Conservation (phyloP, 2,888 invertebrate species). For the Sphaerophoria taeniata region DNA sequence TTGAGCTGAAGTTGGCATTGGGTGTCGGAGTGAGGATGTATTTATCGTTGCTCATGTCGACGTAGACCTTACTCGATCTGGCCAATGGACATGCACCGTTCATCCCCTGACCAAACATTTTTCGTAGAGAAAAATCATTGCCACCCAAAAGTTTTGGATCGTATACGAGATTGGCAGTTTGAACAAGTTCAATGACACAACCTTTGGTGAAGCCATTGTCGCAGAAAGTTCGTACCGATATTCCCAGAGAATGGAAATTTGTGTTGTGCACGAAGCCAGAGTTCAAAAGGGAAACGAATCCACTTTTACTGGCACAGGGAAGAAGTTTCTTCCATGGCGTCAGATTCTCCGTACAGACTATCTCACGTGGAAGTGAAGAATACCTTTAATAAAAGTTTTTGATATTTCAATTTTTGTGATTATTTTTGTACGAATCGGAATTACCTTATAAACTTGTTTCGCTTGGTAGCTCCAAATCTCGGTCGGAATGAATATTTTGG, state of each 20-base stretch:
- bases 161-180: constrained; percentile 94
- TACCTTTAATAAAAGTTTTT: no score
- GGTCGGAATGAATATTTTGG: constrained; percentile 94
- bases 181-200: constrained; percentile 90
- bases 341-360: constrained; percentile 99
- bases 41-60: constrained; percentile 88
- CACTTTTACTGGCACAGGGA: constrained; percentile 96
- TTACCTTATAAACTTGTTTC: constrained; percentile 59
- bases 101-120: constrained; percentile 93
- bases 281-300: constrained; percentile 93
- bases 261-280: constrained; percentile 96
- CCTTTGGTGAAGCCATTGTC: constrained; percentile 84
- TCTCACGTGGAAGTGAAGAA: constrained; percentile 96
- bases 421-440: no score
- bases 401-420: no score
- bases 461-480: constrained; percentile 77
- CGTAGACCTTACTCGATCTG: constrained; percentile 89
- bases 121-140: constrained; percentile 92
- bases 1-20: constrained; percentile 84
- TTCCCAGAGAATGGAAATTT: constrained; percentile 94
- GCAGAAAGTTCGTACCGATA: constrained; percentile 93
- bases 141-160: constrained; percentile 86
- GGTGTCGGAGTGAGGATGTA: constrained; percentile 88
- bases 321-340: constrained; percentile 99
- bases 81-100: constrained; percentile 93